Evolutionary conservation across 2,797 vertebrate species (phyloP), one percentile per base, ranked within the genome.

Genomic region (Pagetopsis macropterus): DNA sequence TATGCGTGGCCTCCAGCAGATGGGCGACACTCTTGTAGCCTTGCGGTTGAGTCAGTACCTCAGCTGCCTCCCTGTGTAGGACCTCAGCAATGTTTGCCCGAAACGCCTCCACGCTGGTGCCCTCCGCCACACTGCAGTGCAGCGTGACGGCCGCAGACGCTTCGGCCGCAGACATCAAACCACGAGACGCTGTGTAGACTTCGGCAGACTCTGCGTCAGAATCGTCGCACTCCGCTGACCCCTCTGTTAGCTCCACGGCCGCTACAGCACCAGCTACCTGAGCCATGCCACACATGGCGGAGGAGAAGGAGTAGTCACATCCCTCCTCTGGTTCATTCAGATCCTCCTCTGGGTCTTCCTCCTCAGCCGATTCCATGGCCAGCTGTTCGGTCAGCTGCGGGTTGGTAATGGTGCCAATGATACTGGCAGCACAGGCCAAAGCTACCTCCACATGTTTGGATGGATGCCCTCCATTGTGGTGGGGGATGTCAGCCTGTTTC

Each of bases 361-460:
- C 68, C 1, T 75, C 70, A 55, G 94, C 86, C 10, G 95, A 95
- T 64, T 97, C 95, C 62, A 69, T 21, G 49, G 91, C 81, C n/a
- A 98, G 91, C 66, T 94, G 94, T 79, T 98, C 95, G 21, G 96
- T 94, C 72, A 96, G 90, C 79, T 97, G 94, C 4, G 98, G 97
- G 69, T 94, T 95, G 72, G 96, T 96, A 86, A 99, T 97, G 51
- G 97, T 98, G 77, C 98, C 97, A 56, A 98, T 96, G 65, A 99
- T 90, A 73, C 93, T 97, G 64, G 97, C 98, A 6, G 97, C 97
- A 85, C 95, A 98, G n/a, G 96, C 96, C 79, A 99, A 87, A 16
- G 97, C 97, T 65, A 96, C 89, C 83, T 98, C 97, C 55, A 99
- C 89, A 7, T 96, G 91, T 55, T 95, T 97, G 64, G 96, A 93